Percentiles rank a stretch among this genome's conserved stretches.
Conservation (phyloP, 2,113 vertebrate species). For the Hiodon alosoides region DNA sequence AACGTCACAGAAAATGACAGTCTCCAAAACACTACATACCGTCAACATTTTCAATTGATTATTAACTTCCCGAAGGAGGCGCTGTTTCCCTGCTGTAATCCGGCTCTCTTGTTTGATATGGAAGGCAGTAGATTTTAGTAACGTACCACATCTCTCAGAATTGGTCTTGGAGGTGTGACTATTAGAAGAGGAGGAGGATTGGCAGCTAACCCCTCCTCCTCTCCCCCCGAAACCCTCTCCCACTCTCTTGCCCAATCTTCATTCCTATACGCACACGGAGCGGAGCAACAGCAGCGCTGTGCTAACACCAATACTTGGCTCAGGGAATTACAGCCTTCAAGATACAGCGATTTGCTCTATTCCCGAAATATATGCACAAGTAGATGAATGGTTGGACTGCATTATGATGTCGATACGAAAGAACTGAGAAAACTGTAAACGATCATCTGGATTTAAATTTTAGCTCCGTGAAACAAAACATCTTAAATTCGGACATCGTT, state of each 20-base stretch:
- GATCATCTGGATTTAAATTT: conserved; percentile 13
- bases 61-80: conserved; percentile 18
- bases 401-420: conserved; percentile 14
- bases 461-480: conserved; percentile 6
- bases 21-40: neutral
- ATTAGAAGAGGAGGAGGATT: conserved; percentile 17
- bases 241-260: conserved; percentile 17
- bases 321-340: conserved; percentile 23
- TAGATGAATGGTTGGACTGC: conserved; percentile 15
- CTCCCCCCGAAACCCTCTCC: conserved; percentile 15
- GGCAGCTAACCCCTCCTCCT: conserved; percentile 22
- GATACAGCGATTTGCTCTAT: conserved; percentile 11
- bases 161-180: conserved; percentile 20
- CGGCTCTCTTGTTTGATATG: neutral
- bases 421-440: conserved; percentile 1
- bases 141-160: conserved; percentile 9
- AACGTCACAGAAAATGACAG: neutral
- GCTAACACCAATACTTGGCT: conserved; percentile 15
- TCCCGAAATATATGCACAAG: neutral
- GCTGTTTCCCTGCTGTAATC: conserved; percentile 21
- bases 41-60: neutral
- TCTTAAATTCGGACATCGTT: conserved; percentile 9
- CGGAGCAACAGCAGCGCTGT: conserved; percentile 9
- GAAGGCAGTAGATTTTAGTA: neutral
- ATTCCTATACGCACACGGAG: conserved; percentile 22